Conservation (phyloP, 2,797 vertebrate species). For the Enteromius radiatus region DNA sequence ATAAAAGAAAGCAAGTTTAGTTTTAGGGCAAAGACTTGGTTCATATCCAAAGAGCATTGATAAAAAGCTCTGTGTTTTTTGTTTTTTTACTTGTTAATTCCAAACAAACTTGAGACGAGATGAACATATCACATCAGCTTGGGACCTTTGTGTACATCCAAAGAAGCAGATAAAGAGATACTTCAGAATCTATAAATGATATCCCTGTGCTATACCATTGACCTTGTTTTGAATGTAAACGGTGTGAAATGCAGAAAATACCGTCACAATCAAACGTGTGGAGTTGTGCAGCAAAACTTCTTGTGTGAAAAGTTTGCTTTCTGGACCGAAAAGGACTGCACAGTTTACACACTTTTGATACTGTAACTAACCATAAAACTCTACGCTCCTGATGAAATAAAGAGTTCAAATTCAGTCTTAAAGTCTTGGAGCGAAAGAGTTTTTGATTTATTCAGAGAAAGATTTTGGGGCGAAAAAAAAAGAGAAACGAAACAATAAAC, state of each 20-base stretch:
- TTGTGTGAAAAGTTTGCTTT: conserved; percentile 37
- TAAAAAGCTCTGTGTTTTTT: conserved; percentile 8
- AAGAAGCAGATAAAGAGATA: conserved; percentile 4
- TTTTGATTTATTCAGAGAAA: conserved; percentile 80
- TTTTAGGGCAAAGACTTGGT: conserved; percentile 12
- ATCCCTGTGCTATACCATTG: neutral
- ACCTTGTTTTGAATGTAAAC: conserved; percentile 21
- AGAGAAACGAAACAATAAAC: conserved; percentile 69
- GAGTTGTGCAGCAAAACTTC: neutral
- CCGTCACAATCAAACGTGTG: conserved; percentile 2
- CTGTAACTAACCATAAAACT: conserved; percentile 68
- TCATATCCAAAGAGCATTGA: conserved; percentile 3
- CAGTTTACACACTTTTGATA: conserved; percentile 38
- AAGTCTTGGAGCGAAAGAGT: conserved; percentile 58
- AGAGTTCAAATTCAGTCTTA: conserved; percentile 46
- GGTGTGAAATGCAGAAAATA: conserved; percentile 17
- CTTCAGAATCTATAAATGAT: conserved; percentile 9
- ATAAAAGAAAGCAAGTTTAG: conserved; percentile 2
- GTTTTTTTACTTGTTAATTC: conserved; percentile 20
- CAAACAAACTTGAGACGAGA: neutral
- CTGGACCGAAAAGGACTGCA: conserved; percentile 42
- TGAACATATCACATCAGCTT: conserved; percentile 39
- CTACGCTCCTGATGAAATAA: conserved; percentile 72
- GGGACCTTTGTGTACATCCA: conserved; percentile 19
- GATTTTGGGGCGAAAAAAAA: conserved; percentile 70